Evolutionary conservation across 1,140 invertebrate genomes (phyloP).

Genomic region (Lasaia peninsularis): DNA sequence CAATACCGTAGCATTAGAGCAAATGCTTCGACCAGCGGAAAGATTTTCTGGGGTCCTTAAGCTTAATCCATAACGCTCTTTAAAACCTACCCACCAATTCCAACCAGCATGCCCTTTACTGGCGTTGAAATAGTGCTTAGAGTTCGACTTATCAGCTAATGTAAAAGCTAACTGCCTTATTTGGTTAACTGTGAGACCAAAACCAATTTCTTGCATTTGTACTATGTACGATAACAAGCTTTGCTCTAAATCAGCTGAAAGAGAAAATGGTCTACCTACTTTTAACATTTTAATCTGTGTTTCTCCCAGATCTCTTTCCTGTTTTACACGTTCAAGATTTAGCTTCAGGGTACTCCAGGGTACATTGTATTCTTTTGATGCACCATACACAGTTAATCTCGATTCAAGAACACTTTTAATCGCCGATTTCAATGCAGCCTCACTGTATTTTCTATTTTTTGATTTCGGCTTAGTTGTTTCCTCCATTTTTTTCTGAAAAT

Average conservation of each 20-base stretch:
- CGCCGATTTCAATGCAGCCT: background rate
- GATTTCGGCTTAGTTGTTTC: background rate
- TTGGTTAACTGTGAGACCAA: conserved; percentile 1
- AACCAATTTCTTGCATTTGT: background rate
- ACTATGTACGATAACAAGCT: background rate
- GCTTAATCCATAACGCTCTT: background rate
- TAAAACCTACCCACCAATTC: conserved; percentile 4
- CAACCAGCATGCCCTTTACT: background rate
- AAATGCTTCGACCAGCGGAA: background rate
- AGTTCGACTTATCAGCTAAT: background rate
- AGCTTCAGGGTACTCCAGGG: background rate
- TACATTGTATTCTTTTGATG: background rate
- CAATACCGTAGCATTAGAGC: background rate
- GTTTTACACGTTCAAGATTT: background rate
- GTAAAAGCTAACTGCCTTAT: background rate
- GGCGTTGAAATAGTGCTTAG: background rate
- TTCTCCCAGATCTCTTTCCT: background rate
- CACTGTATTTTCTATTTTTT: conserved; percentile 2
- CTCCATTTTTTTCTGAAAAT: background rate
- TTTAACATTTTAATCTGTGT: background rate
- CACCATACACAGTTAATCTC: background rate
- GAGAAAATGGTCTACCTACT: conserved; percentile 3
- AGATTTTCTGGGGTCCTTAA: background rate
- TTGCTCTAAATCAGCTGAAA: background rate
- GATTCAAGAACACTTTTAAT: background rate